These are phyloP conservation scores for Dolichoris vasculosae DNA, from an alignment of 1,140 invertebrate genomes.

Conservation along the genomic window DNA sequence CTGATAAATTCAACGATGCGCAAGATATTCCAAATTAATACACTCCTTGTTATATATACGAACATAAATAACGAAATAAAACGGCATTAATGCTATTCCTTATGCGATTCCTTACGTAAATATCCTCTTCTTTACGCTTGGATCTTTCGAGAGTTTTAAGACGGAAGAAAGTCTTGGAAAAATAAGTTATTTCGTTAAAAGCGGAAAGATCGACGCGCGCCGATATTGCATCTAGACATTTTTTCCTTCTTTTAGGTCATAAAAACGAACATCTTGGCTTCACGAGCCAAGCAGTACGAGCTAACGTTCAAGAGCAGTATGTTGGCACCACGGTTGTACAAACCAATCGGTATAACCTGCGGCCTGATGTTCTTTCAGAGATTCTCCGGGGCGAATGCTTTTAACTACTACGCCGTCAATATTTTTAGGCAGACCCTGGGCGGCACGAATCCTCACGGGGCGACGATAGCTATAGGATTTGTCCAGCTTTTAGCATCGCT, in stretches of 20 bases:
- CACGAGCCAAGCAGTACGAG: slow-evolving; percentile 71
- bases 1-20: neutral
- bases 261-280: slow-evolving; percentile 71
- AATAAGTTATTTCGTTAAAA: neutral
- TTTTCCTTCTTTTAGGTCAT: slow-evolving; percentile 62
- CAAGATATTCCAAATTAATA: neutral
- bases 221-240: neutral
- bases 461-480: slow-evolving; percentile 85
- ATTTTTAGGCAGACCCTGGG: slow-evolving; percentile 86
- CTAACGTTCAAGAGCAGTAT: slow-evolving; percentile 74
- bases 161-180: no score
- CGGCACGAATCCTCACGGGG: slow-evolving; percentile 87
- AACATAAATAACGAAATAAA: no score
- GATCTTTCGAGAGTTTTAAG: no score
- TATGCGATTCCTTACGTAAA: no score
- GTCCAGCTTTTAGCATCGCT: slow-evolving; percentile 86
- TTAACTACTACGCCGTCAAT: slow-evolving; percentile 88
- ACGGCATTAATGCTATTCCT: no score
- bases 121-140: no score
- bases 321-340: slow-evolving; percentile 76
- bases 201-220: neutral
- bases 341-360: slow-evolving; percentile 86
- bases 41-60: no score
- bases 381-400: slow-evolving; percentile 87
- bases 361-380: slow-evolving; percentile 90